A percentile compares a stretch with the other conserved stretches of the same genome.
These are phyloP conservation scores for Empis stercorea DNA, from an alignment of 2,888 invertebrate species.

Conservation along the genomic window DNA sequence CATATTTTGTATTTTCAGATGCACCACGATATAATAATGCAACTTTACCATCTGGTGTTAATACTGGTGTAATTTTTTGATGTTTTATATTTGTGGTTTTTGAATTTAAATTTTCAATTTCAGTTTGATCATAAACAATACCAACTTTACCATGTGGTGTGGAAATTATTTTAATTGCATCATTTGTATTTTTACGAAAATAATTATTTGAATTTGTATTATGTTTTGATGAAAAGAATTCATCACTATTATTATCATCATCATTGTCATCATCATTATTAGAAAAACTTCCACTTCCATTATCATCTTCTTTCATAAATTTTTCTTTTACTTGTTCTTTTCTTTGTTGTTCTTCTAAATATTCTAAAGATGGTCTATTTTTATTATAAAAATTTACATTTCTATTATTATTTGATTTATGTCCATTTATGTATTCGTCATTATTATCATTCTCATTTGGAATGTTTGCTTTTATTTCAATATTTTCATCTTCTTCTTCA, in stretches of 20 bases:
- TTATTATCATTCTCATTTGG: slow-evolving; percentile 15
- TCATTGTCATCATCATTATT: slow-evolving; percentile 20
- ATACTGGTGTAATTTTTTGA: slow-evolving; percentile 37
- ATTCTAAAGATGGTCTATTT: slow-evolving; percentile 17
- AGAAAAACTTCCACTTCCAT: slow-evolving; percentile 21
- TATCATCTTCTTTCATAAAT: slow-evolving; percentile 32
- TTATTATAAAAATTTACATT: slow-evolving; percentile 16
- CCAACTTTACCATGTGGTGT: slow-evolving; percentile 38
- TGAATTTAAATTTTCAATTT: slow-evolving; percentile 15
- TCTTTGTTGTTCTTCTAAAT: slow-evolving; percentile 22
- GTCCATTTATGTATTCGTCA: slow-evolving; percentile 29
- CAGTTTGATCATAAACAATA: slow-evolving; percentile 36
- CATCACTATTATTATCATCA: slow-evolving; percentile 15
- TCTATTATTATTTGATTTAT: slow-evolving; percentile 18
- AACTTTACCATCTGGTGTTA: slow-evolving; percentile 39
- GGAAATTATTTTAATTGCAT: slow-evolving; percentile 38
- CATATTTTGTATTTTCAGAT: slow-evolving; percentile 36
- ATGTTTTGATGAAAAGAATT: slow-evolving; percentile 27
- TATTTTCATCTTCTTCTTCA: slow-evolving; percentile 10
- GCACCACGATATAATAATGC: slow-evolving; percentile 38
- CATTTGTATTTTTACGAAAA: slow-evolving; percentile 35
- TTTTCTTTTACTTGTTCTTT: slow-evolving; percentile 27
- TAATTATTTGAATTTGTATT: slow-evolving; percentile 30
- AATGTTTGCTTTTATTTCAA: slow-evolving; percentile 22
- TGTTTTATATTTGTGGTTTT: slow-evolving; percentile 15